These are phyloP conservation scores for Lepidurus couesii DNA, from an alignment of 1,140 invertebrate genomes.

Conservation along the genomic window DNA sequence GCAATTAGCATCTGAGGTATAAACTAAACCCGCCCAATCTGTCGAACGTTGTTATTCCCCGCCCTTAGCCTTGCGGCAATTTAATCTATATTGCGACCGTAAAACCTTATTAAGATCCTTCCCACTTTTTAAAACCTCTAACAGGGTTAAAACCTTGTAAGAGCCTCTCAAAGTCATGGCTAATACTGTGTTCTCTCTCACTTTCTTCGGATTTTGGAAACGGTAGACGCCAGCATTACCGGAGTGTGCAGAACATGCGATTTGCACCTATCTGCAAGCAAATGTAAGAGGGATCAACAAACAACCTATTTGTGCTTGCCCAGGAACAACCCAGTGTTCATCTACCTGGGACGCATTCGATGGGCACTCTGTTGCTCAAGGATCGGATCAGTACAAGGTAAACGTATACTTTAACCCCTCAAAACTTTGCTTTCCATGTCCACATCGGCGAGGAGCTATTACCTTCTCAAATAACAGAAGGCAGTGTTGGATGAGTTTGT, in stretches of 20 bases:
- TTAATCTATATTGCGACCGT: neutral
- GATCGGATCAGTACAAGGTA: constrained; percentile 48
- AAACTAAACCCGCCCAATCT: neutral
- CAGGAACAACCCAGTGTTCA: constrained; percentile 39
- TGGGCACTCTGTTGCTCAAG: constrained; percentile 44
- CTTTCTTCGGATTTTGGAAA: neutral
- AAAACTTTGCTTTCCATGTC: neutral
- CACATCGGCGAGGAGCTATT: neutral
- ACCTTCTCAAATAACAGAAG: neutral
- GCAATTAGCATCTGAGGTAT: neutral
- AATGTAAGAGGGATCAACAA: constrained; percentile 43
- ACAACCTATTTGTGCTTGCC: constrained; percentile 42
- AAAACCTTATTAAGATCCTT: neutral
- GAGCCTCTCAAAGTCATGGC: neutral
- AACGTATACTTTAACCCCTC: neutral
- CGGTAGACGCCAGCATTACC: constrained; percentile 32
- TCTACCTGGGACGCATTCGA: constrained; percentile 44
- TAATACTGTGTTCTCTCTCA: neutral
- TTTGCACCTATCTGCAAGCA: constrained; percentile 45
- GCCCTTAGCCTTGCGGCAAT: neutral
- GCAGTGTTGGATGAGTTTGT: neutral
- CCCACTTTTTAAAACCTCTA: neutral
- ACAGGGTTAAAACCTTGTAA: neutral
- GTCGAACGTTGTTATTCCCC: neutral
- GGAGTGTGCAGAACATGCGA: constrained; percentile 39